Evolutionary conservation across 1,140 invertebrate genomes (phyloP).

Genomic region (Ctenoplectra terminalis): DNA sequence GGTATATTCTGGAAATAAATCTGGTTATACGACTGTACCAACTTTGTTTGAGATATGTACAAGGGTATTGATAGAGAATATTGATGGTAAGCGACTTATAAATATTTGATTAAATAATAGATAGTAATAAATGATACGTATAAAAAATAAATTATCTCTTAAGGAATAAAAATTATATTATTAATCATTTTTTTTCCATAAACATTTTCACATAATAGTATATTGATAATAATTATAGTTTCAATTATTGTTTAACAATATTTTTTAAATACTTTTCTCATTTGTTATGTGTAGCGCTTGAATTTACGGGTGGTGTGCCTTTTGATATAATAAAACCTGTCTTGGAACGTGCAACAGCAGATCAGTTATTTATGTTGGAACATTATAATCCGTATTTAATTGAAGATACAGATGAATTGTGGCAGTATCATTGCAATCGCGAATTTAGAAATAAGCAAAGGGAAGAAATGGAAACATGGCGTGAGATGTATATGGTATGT

Average conservation of each 20-base stretch:
- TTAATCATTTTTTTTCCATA: no score
- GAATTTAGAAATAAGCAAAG: conserved; percentile 89
- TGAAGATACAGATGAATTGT: conserved; percentile 94
- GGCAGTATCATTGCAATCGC: conserved; percentile 92
- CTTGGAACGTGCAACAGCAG: conserved; percentile 91
- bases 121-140: no score
- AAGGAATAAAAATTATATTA: no score
- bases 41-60: conserved; percentile 93
- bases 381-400: conserved; percentile 95
- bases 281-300: conserved; percentile 85
- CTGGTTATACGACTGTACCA: conserved; percentile 86
- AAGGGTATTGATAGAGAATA: conserved; percentile 94
- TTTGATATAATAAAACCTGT: conserved; percentile 96
- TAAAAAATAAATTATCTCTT: no score
- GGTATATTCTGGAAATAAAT: conserved; percentile 92
- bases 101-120: no score
- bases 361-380: conserved; percentile 93
- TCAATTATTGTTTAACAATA: background rate
- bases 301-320: conserved; percentile 97
- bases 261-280: background rate
- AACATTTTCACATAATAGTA: no score
- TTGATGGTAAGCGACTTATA: conserved; percentile 88
- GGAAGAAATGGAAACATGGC: conserved; percentile 94
- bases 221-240: background rate
- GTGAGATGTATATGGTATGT: conserved; percentile 93